phyloP scores from a whole-genome alignment of 2,797 vertebrate genomes.

The Nannoperca australis region DNA sequence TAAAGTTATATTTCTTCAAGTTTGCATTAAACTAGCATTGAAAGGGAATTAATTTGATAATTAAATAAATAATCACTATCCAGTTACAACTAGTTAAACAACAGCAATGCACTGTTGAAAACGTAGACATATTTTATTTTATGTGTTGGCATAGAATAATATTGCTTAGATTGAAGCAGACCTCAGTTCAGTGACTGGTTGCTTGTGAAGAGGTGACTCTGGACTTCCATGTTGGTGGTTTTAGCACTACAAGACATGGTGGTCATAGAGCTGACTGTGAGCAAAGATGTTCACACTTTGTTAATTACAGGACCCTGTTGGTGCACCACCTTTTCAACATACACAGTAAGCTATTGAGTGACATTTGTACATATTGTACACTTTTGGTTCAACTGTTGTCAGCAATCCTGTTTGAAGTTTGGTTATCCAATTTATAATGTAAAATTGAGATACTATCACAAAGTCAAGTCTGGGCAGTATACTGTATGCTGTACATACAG shows the following conservation, averaged over 20 bases:
- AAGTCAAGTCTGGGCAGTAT: neutral
- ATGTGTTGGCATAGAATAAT: neutral
- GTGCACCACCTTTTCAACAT: neutral
- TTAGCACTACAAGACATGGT: neutral
- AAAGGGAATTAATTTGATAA: neutral
- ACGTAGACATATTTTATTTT: neutral
- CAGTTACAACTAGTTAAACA: neutral
- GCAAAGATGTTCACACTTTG: conserved; percentile 16
- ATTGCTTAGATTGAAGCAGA: neutral
- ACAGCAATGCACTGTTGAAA: neutral
- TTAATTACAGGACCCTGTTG: conserved; percentile 7
- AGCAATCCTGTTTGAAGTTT: conserved; percentile 1
- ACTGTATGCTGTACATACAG: neutral
- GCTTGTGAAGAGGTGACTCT: neutral
- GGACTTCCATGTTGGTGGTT: neutral
- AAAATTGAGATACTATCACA: neutral
- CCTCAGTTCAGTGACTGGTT: neutral
- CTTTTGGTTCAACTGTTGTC: neutral
- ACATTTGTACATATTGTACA: neutral
- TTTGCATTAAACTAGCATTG: neutral
- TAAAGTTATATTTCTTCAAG: neutral
- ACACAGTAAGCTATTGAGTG: neutral
- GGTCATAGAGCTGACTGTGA: neutral
- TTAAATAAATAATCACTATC: neutral
- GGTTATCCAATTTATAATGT: neutral